Evolutionary conservation across 2,113 vertebrate genomes (phyloP).

Genomic region (Tachuris rubrigastra): DNA sequence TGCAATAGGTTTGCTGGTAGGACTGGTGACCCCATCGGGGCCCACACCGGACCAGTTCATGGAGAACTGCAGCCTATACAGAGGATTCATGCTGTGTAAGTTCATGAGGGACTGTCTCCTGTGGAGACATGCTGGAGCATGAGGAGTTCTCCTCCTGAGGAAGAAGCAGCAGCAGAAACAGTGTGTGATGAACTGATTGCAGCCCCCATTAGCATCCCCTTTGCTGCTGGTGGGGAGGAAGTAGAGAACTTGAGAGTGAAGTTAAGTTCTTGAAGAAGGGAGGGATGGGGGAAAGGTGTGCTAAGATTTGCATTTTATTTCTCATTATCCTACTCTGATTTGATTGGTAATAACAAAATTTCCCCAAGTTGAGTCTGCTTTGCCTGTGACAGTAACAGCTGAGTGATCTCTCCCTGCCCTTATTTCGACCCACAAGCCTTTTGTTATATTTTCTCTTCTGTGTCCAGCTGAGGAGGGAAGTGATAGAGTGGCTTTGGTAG

Average conservation of each 20-base stretch:
- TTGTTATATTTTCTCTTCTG: neutral
- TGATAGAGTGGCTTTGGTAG: neutral
- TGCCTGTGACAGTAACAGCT: neutral
- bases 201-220: neutral
- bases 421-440: neutral
- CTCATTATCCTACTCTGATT: neutral
- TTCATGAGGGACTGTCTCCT: neutral
- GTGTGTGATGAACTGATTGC: neutral
- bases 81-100: accelerated
- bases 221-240: neutral
- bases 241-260: neutral
- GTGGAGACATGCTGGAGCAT: neutral
- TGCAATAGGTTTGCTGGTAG: neutral
- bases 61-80: neutral
- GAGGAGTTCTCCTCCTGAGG: too few species aligned
- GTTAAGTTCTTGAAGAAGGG: neutral
- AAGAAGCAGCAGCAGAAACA: neutral
- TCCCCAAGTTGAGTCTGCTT: accelerated
- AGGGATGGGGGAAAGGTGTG: neutral
- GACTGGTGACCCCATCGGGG: too few species aligned
- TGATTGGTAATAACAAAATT: neutral
- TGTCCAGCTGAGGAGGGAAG: neutral
- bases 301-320: neutral
- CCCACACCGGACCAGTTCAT: neutral
- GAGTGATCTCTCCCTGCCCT: neutral